These are phyloP conservation scores for Aegithalos caudatus DNA, from an alignment of 2,113 vertebrate species.

Conservation along the genomic window DNA sequence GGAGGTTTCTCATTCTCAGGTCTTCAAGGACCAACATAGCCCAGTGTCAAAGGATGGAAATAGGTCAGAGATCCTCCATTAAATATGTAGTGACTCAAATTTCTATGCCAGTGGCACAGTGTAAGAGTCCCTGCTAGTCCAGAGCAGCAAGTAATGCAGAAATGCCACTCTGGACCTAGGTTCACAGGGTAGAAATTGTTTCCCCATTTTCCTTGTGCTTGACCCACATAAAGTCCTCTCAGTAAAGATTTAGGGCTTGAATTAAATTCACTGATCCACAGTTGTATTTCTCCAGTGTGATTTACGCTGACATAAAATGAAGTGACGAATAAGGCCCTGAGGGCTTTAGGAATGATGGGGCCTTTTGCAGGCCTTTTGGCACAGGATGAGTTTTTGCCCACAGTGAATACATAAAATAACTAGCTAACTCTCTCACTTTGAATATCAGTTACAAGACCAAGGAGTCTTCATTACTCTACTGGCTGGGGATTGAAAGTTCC, in stretches of 20 bases:
- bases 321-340: slow-evolving; percentile 21
- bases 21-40: neutral
- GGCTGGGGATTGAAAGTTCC: slow-evolving; percentile 37
- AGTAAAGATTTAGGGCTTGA: slow-evolving; percentile 32
- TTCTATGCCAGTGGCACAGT: neutral
- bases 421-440: slow-evolving; percentile 42
- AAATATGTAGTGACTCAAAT: slow-evolving; percentile 23
- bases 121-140: neutral
- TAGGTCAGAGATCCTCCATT: slow-evolving; percentile 11
- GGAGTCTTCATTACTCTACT: slow-evolving; percentile 29
- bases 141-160: neutral
- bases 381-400: slow-evolving; percentile 15
- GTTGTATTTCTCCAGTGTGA: slow-evolving; percentile 42
- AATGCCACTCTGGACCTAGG: neutral
- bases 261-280: slow-evolving; percentile 43
- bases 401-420: slow-evolving; percentile 59
- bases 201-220: neutral
- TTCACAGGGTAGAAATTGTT: neutral
- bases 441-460: slow-evolving; percentile 37
- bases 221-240: slow-evolving; percentile 49
- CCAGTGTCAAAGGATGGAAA: neutral
- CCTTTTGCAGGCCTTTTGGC: slow-evolving; percentile 1
- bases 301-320: slow-evolving; percentile 36
- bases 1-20: neutral
- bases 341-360: slow-evolving; percentile 25